A percentile compares a stretch with the other conserved stretches of the same genome.
Conservation (phyloP, 1,140 invertebrate species). For the Cephus cinctus region DNA sequence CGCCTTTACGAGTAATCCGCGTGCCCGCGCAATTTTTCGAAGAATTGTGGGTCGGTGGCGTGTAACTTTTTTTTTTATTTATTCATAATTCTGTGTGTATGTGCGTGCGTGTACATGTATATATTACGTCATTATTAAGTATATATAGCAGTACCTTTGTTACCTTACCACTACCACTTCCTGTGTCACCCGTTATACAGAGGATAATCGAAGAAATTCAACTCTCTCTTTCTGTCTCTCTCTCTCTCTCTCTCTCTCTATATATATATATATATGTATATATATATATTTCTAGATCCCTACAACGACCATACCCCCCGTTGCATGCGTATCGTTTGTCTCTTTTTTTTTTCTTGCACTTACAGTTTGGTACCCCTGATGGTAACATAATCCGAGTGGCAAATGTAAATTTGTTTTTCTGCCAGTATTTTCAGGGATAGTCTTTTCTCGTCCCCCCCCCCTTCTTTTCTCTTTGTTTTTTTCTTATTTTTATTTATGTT, state of each 20-base stretch:
- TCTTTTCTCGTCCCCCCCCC: too few relatives aligned
- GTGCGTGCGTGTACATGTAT: too few relatives aligned
- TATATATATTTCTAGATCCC: too few relatives aligned
- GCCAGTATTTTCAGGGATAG: slow-evolving; percentile 16
- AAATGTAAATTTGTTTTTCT: slow-evolving; percentile 17
- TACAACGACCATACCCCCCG: too few relatives aligned
- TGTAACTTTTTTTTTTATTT: too few relatives aligned
- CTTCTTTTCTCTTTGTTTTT: slow-evolving; percentile 25
- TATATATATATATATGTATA: too few relatives aligned
- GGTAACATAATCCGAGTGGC: slow-evolving; percentile 28
- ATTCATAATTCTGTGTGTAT: too few relatives aligned
- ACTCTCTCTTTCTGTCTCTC: too few relatives aligned
- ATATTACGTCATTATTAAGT: neutral
- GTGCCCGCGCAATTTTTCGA: too few relatives aligned
- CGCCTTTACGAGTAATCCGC: too few relatives aligned
- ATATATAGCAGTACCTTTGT: slow-evolving; percentile 27
- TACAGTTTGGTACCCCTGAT: slow-evolving; percentile 25
- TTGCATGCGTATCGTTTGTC: slow-evolving; percentile 49
- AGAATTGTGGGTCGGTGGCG: too few relatives aligned
- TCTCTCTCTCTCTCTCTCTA: too few relatives aligned
- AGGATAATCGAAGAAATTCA: neutral
- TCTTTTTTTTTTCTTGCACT: slow-evolving; percentile 28
- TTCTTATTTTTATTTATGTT: slow-evolving; percentile 19
- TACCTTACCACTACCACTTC: slow-evolving; percentile 44
- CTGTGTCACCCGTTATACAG: slow-evolving; percentile 15